Evolutionary conservation across 2,113 vertebrate species (phyloP).

Genomic region (Amphilophus citrinellus): DNA sequence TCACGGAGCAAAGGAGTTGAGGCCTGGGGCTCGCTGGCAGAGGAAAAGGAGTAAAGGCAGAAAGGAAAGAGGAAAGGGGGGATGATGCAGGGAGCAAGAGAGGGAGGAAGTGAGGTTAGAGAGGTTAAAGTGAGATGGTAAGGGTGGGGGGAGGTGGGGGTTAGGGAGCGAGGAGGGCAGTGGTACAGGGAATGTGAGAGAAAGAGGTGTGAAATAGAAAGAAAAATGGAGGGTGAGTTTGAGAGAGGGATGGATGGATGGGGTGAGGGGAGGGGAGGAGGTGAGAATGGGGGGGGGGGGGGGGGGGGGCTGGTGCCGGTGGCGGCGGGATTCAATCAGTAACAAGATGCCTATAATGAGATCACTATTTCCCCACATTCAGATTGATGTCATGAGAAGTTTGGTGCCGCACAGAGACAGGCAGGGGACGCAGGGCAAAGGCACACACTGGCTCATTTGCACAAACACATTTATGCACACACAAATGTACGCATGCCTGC

Average conservation of each 20-base stretch:
- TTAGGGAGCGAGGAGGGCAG: neutral
- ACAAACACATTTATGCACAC: conserved; percentile 34
- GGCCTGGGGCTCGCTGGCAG: conserved; percentile 58
- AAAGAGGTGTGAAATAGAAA: conserved; percentile 47
- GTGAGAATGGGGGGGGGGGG: conserved; percentile 27
- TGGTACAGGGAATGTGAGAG: conserved; percentile 43
- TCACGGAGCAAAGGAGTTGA: conserved; percentile 46
- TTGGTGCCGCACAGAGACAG: conserved; percentile 67
- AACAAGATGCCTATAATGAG: conserved; percentile 82
- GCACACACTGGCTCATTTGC: conserved; percentile 33
- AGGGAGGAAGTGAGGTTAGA: conserved; percentile 63
- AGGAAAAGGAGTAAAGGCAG: conserved; percentile 39
- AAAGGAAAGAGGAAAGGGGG: conserved; percentile 42
- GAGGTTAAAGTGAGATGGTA: conserved; percentile 45
- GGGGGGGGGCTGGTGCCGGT: conserved; percentile 46
- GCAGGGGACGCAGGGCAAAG: conserved; percentile 49
- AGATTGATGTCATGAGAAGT: conserved; percentile 83
- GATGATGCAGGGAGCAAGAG: conserved; percentile 43
- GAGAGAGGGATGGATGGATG: conserved; percentile 20
- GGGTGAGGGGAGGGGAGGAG: neutral
- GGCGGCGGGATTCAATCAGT: conserved; percentile 82
- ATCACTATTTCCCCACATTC: conserved; percentile 82
- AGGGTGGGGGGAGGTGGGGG: neutral
- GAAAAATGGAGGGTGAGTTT: conserved; percentile 8
- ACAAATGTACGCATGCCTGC: conserved; percentile 65